A percentile compares a stretch with the other conserved stretches of the same genome.
Conservation (phyloP, 2,888 invertebrate genomes). For the Cosmopolites sordidus region DNA sequence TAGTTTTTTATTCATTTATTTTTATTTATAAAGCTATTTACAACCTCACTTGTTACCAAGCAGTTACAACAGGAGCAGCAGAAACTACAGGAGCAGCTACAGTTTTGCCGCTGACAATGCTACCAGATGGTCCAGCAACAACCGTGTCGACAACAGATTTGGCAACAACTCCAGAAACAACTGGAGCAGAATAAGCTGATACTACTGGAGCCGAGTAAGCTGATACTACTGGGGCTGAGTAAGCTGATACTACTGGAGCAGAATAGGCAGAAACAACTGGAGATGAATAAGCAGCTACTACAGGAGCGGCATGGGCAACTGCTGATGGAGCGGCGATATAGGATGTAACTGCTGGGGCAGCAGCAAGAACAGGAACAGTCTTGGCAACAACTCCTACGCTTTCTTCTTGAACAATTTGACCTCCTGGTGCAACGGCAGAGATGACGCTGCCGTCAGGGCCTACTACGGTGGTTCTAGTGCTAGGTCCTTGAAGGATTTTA, state of each 20-base stretch:
- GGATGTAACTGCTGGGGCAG: slow-evolving; percentile 13
- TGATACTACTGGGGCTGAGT: slow-evolving; percentile 26
- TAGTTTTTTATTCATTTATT: too few species aligned
- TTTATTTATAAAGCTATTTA: too few species aligned
- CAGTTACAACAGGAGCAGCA: slow-evolving; percentile 29
- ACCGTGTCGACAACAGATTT: slow-evolving; percentile 27
- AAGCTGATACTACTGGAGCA: slow-evolving; percentile 19
- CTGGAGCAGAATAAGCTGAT: slow-evolving; percentile 9
- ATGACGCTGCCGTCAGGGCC: slow-evolving; percentile 39
- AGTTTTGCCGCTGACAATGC: slow-evolving; percentile 30
- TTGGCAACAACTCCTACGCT: slow-evolving; percentile 19
- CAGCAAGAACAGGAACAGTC: slow-evolving; percentile 25
- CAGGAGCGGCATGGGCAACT: slow-evolving; percentile 6
- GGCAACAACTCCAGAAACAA: slow-evolving; percentile 25
- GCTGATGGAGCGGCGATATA: background rate
- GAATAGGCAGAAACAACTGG: slow-evolving; percentile 13
- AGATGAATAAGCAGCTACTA: slow-evolving; percentile 11
- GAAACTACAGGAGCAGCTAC: slow-evolving; percentile 30
- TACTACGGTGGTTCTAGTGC: slow-evolving; percentile 37
- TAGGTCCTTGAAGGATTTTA: slow-evolving; percentile 38
- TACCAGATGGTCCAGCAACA: slow-evolving; percentile 36
- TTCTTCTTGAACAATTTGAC: slow-evolving; percentile 34
- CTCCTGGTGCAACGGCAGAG: slow-evolving; percentile 36
- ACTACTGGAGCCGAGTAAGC: slow-evolving; percentile 20
- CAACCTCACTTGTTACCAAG: too few species aligned